Conservation (phyloP, 92 coral and sea anemone genomes). For the Umimayanthus chanpuru region DNA sequence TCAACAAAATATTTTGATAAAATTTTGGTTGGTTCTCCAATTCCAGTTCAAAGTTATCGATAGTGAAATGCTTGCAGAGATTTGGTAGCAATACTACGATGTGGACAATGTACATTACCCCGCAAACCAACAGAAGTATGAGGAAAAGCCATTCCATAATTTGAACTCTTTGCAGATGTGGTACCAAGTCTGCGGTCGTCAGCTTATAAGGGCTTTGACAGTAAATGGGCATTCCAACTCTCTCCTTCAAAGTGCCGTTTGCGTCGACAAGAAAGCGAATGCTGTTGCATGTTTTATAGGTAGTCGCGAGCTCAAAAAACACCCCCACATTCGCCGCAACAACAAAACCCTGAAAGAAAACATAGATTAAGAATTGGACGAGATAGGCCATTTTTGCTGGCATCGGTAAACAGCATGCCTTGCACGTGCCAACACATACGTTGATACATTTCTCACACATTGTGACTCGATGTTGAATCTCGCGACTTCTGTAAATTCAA, state of each 20-base stretch:
- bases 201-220: slow-evolving; percentile 57
- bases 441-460: slow-evolving; percentile 65
- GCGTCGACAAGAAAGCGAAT: slow-evolving; percentile 51
- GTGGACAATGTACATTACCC: slow-evolving; percentile 70
- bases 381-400: slow-evolving; percentile 63
- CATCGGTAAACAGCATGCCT: slow-evolving; percentile 64
- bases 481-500: neutral
- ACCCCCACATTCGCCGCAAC: slow-evolving; percentile 76
- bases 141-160: slow-evolving; percentile 74
- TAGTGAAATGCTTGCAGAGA: slow-evolving; percentile 70
- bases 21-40: slow-evolving; percentile 68
- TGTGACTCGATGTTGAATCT: slow-evolving; percentile 58
- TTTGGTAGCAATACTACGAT: slow-evolving; percentile 71
- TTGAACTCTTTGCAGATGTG: slow-evolving; percentile 59
- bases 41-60: slow-evolving; percentile 69
- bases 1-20: slow-evolving; percentile 70
- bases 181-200: slow-evolving; percentile 46
- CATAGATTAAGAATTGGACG: slow-evolving; percentile 73
- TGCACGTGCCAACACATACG: slow-evolving; percentile 58
- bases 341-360: slow-evolving; percentile 77
- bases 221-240: slow-evolving; percentile 36
- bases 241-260: slow-evolving; percentile 47
- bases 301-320: slow-evolving; percentile 68
- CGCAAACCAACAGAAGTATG: slow-evolving; percentile 66
- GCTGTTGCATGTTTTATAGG: slow-evolving; percentile 60